Evolutionary conservation across 1,140 invertebrate genomes (phyloP), one percentile per base, ranked within the genome.

Genomic region (Conus ventricosus): DNA sequence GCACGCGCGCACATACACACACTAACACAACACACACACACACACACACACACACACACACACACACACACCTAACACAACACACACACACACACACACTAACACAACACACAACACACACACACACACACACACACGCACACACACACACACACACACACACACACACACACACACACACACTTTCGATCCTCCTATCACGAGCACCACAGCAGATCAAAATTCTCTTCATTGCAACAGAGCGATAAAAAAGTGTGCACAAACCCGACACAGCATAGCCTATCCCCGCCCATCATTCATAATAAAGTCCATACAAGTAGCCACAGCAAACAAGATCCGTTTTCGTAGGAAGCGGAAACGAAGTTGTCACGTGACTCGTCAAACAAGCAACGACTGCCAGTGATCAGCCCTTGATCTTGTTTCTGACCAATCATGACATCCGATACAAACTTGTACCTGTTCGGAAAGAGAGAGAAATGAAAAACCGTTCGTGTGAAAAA

Each of bases 361-460:
- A 91, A 94, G 57, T 87, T 94, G 90, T 94, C 93, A 54, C 91
- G 88, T 25, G 93, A 92, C 6, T 87, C 88, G 86, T 94, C 92
- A 91, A 92, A 94, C 11, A 93, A 86, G 85, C 91, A 94, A 20
- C 93, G 88, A 84, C 93, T 93, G 2, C 91, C 92, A 17, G 92
- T 90, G 54, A 88, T 90, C 20, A 94, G 89, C 15, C 92, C 89
- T 76, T 93, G 92, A 67, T 92, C 91, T 87, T 90, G 90, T 85
- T 91, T 92, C 89, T 94, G 88, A 20, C 93, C 93, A 55, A 94
- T 91, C 6, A 90, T 93, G 51, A 94, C 92, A 13, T 90, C 67
- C 53, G 88, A 89, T 57, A 94, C 85, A 20, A 93, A 88, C 85
- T 94, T 94, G 89, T 93, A 94, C 76, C 93, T 93, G 89, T 39